These are phyloP conservation scores for Diplogasteroides magnus DNA, from an alignment of 1,140 invertebrate species.

Conservation along the genomic window DNA sequence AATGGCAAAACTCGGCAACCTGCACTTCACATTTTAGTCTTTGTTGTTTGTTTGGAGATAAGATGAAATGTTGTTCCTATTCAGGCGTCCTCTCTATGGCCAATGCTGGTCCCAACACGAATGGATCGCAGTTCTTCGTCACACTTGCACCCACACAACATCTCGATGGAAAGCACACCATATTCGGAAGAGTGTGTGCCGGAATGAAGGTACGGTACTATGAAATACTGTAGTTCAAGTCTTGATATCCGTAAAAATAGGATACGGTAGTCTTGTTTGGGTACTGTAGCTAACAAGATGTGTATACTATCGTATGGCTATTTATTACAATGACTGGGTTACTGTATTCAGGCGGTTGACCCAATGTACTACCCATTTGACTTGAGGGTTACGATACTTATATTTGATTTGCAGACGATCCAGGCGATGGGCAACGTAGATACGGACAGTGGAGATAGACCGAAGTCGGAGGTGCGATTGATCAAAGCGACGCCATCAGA, in stretches of 20 bases:
- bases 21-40: background rate
- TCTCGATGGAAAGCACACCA: conserved; percentile 93
- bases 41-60: no score
- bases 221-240: no score
- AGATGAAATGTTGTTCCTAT: no score
- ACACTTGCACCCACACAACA: conserved; percentile 92
- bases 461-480: conserved; percentile 32
- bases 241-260: background rate
- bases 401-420: conserved; percentile 40
- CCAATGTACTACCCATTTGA: background rate
- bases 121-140: conserved; percentile 97
- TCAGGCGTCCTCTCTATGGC: conserved; percentile 23
- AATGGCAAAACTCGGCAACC: no score
- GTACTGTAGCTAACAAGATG: background rate
- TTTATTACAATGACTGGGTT: background rate
- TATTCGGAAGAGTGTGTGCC: conserved; percentile 71
- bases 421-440: conserved; percentile 59
- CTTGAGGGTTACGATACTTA: background rate
- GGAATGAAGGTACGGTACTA: conserved; percentile 57
- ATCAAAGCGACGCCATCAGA: no score
- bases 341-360: background rate
- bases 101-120: conserved; percentile 80
- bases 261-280: background rate
- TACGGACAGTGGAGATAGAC: conserved; percentile 57
- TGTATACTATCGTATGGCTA: background rate